Evolutionary conservation across 2,888 invertebrate genomes (phyloP), one percentile per base, ranked within the genome.

Genomic region (Phasia obesa): DNA sequence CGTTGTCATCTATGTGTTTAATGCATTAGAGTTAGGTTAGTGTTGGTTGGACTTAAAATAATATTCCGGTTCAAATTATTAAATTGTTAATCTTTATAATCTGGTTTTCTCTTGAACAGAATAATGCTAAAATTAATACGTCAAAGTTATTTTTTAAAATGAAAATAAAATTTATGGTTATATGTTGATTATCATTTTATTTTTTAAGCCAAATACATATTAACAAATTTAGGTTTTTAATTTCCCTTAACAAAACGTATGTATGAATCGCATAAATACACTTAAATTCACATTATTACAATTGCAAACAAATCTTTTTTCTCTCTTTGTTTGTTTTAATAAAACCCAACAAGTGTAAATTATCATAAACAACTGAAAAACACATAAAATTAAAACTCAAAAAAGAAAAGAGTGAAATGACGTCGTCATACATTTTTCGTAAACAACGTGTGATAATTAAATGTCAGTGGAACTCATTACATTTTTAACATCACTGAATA

Each of bases 401-500:
- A 27, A 62, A 23, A 23, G 51, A 38, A 70, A 42, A 65, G 31
- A 57, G 19, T 35, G 4, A 73, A 62, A 44, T 13, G 73, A 47
- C 75, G 75, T 23, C 47, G 69, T 57, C 73, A 76, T 60, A 77
- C n/a, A 62, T 19, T 60, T 55, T 51, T 47, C 15, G 25, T 47
- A 44, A 21, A 55, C 25, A 70, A 77, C 47, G 70, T 78, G 82
- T 82, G 82, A 82, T 82, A 82, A 82, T 82, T 82, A 82, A 82
- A 82, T 78, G 82, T 82, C 82, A 82, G 74, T 82, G 82, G 77
- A 82, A 75, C 70, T 81, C 69, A 64, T 75, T 75, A 75, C 70
- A 70, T 64, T 76, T 65, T 75, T 70, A 79, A 75, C 75, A 82
- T 65, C 74, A 75, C 38, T 67, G 60, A 83, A 71, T 60, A 70